Evolutionary conservation across 2,113 vertebrate genomes (phyloP), one percentile per base, ranked within the genome.

Genomic region (Parotia lawesii): DNA sequence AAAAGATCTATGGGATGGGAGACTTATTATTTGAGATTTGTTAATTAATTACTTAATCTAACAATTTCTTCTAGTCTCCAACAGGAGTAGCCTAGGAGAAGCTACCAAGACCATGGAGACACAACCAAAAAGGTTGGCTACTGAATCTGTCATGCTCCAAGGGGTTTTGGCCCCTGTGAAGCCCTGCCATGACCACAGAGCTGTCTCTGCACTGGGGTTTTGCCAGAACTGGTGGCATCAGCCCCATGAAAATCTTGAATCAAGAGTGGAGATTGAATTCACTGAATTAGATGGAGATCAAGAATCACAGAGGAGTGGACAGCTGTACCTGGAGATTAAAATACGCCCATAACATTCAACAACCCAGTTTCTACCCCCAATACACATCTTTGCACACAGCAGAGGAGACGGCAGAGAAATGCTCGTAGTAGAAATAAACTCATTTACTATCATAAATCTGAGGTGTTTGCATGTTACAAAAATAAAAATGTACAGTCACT

Each of bases 401-500:
- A 12, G 48, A 87, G 45, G 73, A 85, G 74, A 64, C 0, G 0
- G n/a, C 44, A 88, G 40, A 70, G 35, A 67, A 87, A 20, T 16
- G 20, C 78, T 89, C 33, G 5, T 14, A 84, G 37, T 81, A 85
- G 87, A 95, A 96, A 95, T 83, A 79, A 74, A 88, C 90, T 91
- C 95, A 88, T 96, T 94, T 85, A 62, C 89, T 91, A 10, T 89
- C 86, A 45, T 82, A 85, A 79, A 94, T 89, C 50, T 27, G 66
- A 94, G 62, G 37, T 33, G 38, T 82, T 56, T 54, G 56, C 54
- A 85, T 17, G 82, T 95, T 95, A 96, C 91, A 97, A 97, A 97
- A 97, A 97, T 97, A 97, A 95, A 97, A 93, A 85, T 83, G 58
- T 94, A 81, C 80, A 92, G 77, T 85, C 67, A 25, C 38, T 29